Base-by-base conservation (phyloP, 2,888 invertebrate species). In the Chaetoderma sp. region DNA sequence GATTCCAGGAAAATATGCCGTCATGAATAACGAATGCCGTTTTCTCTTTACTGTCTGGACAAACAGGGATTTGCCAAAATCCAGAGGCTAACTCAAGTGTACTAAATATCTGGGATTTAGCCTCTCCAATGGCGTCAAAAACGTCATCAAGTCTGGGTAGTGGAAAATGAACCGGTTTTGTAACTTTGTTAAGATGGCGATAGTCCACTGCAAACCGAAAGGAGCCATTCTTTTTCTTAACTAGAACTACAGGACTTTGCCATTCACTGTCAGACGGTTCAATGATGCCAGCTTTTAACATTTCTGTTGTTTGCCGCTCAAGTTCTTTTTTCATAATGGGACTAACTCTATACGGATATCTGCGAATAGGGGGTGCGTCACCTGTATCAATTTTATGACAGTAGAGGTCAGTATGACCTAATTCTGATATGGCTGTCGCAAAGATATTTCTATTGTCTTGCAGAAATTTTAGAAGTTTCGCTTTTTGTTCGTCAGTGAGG, bases 321-420 rank as follows among this genome's bases (percentile, higher is more conserved):
- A n/a, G n/a, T n/a, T 2, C 60, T 45, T 61, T 55, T 33, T 70
- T 72, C 28, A 63, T 63, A 3, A 63, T 10, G 10, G 70, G 70
- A 21, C 54, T 44, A 16, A 54, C 55, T 16, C 68, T 55, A 30
- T 52, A 52, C 18, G 32, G 32, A 21, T 28, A 33, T 33, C 6
- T 52, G 8, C 52, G 28, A 4, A 52, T 8, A 6, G 52, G 28
- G 10, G 23, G 28, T 28, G 52, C 52, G 32, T 27, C 52, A 18
- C n/a, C 52, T 27, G 73, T 73, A 44, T 73, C 69, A 42, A 72
- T 72, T 36, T 44, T 39, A 64, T 72, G 72, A 16, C 25, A 5
- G 16, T 56, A 27, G n/a, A 57, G n/a, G 13, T 49, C 30, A 25
- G 58, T 58, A 42, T 27, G 39, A 27, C 63, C 63, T 44, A 55